Base-by-base conservation (phyloP, 2,113 vertebrate species). In the Lepus europaeus region DNA sequence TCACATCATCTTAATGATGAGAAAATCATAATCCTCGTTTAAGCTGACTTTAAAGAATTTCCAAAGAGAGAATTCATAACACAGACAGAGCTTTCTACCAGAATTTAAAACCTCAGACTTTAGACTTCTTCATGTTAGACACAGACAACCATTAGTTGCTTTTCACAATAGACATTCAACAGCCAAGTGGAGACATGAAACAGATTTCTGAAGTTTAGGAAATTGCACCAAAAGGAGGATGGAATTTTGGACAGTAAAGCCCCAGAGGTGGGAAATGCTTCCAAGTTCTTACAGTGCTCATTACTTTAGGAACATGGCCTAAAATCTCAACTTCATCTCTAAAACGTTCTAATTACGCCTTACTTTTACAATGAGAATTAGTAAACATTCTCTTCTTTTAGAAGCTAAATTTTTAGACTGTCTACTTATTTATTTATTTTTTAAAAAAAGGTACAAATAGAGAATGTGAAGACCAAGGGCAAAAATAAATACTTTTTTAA, bases 41-140 rank as follows among this genome's bases (percentile, higher is more conserved):
- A 83, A 89, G 70, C 19, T 84, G 72, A 93, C 70, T 85, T 85
- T 63, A 61, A 72, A 91, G 68, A 73, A 73, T 93, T 94, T 94
- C 63, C 17, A 70, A 63, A 45, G 84, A 87, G 29, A 73, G 33
- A 89, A 82, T 74, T 96, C 27, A 69, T 69, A 69, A 87, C 33
- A n/a, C 14, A 82, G 49, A 27, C 68, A 77, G 68, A 17, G 45
- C 73, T 74, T 95, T 95, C 78, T 78, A 68, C 36, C 22, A 78
- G 56, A 92, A 56, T 84, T 86, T 80, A 88, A 94, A 86, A 36
- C 16, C 49, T 93, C 87, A 66, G 45, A n/a, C n/a, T 69, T 84
- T 87, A 49, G 22, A 22, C 36, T 86, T 90, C 20, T 89, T 69
- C 76, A 6, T 39, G 11, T 70, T 69, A 90, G 56, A 68, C 45